Evolutionary conservation across 2,113 vertebrate species (phyloP).

Genomic region (Zosterops borbonicus): DNA sequence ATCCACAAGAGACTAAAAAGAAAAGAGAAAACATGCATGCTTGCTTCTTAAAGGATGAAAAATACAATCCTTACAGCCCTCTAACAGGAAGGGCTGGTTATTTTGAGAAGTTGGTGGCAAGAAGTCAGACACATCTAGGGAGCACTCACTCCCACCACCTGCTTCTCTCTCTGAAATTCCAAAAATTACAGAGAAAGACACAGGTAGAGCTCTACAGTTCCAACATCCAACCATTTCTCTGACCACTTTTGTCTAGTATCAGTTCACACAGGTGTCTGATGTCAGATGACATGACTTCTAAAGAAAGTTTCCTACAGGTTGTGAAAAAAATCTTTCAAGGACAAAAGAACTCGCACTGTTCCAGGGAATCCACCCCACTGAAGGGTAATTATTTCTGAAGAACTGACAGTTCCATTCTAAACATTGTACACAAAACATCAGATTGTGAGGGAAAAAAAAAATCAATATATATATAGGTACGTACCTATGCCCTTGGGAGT

Average conservation of each 20-base stretch:
- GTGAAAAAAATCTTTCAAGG: background rate
- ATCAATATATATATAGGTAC: slow-evolving; percentile 55
- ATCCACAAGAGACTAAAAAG: background rate
- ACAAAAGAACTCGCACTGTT: background rate
- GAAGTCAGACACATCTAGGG: background rate
- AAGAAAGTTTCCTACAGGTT: background rate
- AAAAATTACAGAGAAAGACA: background rate
- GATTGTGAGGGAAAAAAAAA: background rate
- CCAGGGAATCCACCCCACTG: background rate
- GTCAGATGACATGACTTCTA: background rate
- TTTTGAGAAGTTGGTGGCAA: background rate
- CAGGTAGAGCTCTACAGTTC: background rate
- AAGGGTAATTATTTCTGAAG: background rate
- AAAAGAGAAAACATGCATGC: background rate
- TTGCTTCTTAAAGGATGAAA: background rate
- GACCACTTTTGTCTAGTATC: background rate
- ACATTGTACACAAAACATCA: background rate
- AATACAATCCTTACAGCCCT: background rate
- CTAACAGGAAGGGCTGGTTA: background rate
- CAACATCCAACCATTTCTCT: background rate
- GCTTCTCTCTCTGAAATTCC: background rate
- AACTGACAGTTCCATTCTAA: background rate
- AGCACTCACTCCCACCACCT: background rate
- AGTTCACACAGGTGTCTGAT: background rate
- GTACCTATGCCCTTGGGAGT: slow-evolving; percentile 89